Percentiles rank a stretch among this genome's conserved stretches.
Conservation (phyloP, 2,113 vertebrate species). For the Phaethon lepturus region DNA sequence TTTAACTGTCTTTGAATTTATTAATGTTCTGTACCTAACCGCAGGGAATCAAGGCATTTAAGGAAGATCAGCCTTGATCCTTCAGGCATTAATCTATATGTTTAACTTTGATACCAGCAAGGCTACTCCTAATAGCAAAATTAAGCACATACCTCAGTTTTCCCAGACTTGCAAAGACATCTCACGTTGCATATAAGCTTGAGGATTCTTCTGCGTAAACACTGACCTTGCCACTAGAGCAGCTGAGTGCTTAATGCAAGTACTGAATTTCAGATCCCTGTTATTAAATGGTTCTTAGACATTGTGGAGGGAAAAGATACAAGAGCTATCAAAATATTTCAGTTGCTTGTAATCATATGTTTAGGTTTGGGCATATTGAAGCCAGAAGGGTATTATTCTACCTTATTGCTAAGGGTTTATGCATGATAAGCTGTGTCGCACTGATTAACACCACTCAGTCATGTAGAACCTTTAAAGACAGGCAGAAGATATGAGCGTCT, state of each 20-base stretch:
- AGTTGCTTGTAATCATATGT: background rate
- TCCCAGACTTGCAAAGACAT: background rate
- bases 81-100: background rate
- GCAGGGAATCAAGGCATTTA: background rate
- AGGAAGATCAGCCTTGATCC: background rate
- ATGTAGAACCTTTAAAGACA: background rate
- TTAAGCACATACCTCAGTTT: background rate
- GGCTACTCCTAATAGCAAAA: background rate
- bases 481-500: background rate
- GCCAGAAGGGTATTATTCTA: background rate
- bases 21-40: background rate
- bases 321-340: background rate
- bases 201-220: background rate
- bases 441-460: background rate
- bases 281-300: background rate
- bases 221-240: background rate
- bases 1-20: background rate
- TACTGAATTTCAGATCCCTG: background rate
- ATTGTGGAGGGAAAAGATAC: background rate
- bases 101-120: background rate
- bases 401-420: background rate
- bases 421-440: background rate
- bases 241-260: background rate
- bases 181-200: fast-evolving
- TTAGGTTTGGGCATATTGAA: background rate